Base-by-base conservation (phyloP, 2,888 invertebrate species). In the Ypsolopha sequella region DNA sequence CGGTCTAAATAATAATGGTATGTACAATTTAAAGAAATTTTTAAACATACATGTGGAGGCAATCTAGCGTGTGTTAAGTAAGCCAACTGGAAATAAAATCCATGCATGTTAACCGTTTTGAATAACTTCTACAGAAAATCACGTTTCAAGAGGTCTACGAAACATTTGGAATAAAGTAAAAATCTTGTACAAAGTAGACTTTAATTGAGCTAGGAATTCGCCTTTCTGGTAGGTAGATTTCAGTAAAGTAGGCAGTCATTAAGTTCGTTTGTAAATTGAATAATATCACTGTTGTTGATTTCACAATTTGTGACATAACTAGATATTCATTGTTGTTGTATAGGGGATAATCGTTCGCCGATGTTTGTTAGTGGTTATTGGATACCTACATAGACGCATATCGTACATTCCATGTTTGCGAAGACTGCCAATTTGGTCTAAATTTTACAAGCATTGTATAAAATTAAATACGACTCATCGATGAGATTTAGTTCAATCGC, bases 351-450 rank as follows among this genome's bases (percentile, higher is more conserved):
- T 73, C 69, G 76, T 80, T 76, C 69, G 73, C 80, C 75, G 77
- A 77, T 79, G 78, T 78, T 65, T 74, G 68, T 80, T 82, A 84
- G 80, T 82, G 80, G 33, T 84, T 81, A 81, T 79, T 78, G 79
- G 79, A 80, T 80, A 82, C 79, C 79, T 82, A 80, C 81, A 80
- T 82, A 84, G 81, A 79, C 84, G 85, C 86, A 86, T 86, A 86
- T 86, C 85, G 81, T 80, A 85, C 85, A 86, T 86, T 86, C 86
- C 86, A 85, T 82, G 78, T 84, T 84, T 80, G 81, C 85, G 71
- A 86, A 86, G 86, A 86, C 86, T 86, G 86, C 84, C 80, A 81
- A 82, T 80, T 85, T 84, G 86, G 85, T 86, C 85, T 85, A 85
- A 86, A 86, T 86, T 86, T 81, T 86, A 85, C 79, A 85, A 80